phyloP scores from a whole-genome alignment of 2,797 vertebrate genomes.

The Hirundo rustica region DNA sequence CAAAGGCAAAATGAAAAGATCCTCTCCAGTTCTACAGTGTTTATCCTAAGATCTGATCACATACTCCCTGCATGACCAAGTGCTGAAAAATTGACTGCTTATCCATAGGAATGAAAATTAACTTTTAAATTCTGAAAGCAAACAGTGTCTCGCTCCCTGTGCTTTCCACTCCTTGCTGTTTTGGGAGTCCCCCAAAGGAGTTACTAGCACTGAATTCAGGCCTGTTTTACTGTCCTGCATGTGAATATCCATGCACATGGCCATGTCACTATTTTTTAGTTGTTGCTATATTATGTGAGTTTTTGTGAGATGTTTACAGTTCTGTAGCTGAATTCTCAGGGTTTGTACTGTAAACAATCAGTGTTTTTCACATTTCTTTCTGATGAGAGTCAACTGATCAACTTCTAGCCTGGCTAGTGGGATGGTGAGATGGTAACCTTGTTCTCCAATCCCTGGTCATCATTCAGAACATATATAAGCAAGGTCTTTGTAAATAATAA shows the following conservation, averaged over 20 bases:
- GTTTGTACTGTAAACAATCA: too few relatives aligned
- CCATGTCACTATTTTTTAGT: slow-evolving; percentile 16
- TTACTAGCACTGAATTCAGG: slow-evolving; percentile 33
- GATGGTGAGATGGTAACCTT: too few relatives aligned
- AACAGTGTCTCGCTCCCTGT: slow-evolving; percentile 25
- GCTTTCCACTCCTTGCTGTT: slow-evolving; percentile 22
- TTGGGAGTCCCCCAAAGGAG: slow-evolving; percentile 38
- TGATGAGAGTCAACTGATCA: too few relatives aligned
- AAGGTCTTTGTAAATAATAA: too few relatives aligned
- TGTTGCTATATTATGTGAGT: too few relatives aligned
- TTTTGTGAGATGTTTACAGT: too few relatives aligned
- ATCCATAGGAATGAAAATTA: slow-evolving; percentile 27
- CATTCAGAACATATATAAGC: too few relatives aligned
- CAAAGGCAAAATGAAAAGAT: neutral
- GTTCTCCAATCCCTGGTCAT: too few relatives aligned
- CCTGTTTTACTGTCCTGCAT: slow-evolving; percentile 10
- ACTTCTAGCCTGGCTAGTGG: too few relatives aligned
- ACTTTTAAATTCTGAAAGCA: slow-evolving; percentile 31
- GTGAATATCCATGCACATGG: slow-evolving; percentile 49
- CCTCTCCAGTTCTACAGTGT: neutral
- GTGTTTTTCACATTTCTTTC: too few relatives aligned
- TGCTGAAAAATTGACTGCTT: slow-evolving; percentile 29
- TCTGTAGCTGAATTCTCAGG: too few relatives aligned
- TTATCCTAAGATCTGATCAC: neutral
- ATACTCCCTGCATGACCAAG: neutral